Evolutionary conservation across 2,113 vertebrate species (phyloP).

Genomic region (Callipepla californica): DNA sequence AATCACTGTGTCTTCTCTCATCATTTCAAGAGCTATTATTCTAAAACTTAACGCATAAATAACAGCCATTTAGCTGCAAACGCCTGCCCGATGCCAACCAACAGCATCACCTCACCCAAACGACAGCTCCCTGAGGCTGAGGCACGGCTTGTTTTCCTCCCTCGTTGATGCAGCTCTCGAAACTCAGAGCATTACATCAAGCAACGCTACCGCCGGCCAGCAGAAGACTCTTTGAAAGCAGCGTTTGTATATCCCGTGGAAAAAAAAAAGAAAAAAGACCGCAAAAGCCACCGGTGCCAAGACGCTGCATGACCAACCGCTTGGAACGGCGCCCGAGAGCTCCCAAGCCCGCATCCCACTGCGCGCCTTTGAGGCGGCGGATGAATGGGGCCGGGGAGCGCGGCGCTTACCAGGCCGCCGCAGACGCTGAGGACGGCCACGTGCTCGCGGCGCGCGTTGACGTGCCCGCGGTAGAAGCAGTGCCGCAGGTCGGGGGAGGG

Average conservation of each 20-base stretch:
- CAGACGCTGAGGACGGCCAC: slow-evolving; percentile 92
- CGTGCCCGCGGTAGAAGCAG: slow-evolving; percentile 95
- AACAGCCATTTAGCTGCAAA: background rate
- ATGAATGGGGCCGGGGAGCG: background rate
- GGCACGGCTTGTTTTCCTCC: background rate
- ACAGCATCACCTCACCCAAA: background rate
- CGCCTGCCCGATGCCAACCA: background rate
- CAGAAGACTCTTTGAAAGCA: background rate
- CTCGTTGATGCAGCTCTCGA: too few species aligned
- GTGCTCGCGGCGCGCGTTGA: slow-evolving; percentile 82
- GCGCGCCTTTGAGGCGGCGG: background rate
- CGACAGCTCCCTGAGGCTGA: background rate
- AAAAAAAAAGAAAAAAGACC: background rate
- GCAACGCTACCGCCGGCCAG: background rate
- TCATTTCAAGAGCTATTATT: background rate
- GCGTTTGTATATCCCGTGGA: background rate
- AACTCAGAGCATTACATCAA: background rate
- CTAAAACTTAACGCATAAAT: background rate
- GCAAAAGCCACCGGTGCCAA: background rate
- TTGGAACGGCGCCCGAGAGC: background rate
- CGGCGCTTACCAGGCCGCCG: slow-evolving; percentile 91
- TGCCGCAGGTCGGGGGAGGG: slow-evolving; percentile 83
- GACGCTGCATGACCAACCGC: background rate
- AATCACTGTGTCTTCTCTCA: background rate
- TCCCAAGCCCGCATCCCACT: slow-evolving; percentile 4